A percentile compares a stretch with the other conserved stretches of the same genome.
These are phyloP conservation scores for Eubasilissa splendida DNA, from an alignment of 2,888 invertebrate genomes.

Conservation along the genomic window DNA sequence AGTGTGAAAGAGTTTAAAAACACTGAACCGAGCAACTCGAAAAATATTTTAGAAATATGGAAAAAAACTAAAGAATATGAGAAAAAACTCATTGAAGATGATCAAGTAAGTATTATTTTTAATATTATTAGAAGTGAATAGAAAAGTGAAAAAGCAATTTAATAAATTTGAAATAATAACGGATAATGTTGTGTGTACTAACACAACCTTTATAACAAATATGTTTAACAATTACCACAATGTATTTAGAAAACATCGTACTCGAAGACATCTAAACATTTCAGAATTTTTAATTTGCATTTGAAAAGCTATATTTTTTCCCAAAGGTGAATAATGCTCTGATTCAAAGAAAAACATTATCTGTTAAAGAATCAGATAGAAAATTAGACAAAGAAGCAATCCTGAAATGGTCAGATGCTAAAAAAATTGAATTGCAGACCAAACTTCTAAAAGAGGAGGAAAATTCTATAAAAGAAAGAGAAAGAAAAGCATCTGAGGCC, in stretches of 20 bases:
- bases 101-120: neutral
- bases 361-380: slow-evolving; percentile 3
- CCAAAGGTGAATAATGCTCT: neutral
- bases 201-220: too few species aligned
- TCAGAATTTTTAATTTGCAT: too few species aligned
- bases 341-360: neutral
- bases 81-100: slow-evolving; percentile 12
- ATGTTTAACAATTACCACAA: too few species aligned
- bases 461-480: slow-evolving; percentile 26
- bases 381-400: slow-evolving; percentile 38
- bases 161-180: too few species aligned
- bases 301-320: neutral
- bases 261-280: too few species aligned
- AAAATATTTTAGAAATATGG: slow-evolving; percentile 21
- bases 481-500: slow-evolving; percentile 38
- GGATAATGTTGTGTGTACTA: too few species aligned
- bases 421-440: slow-evolving; percentile 43
- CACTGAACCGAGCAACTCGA: neutral
- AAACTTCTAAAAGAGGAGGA: slow-evolving; percentile 30
- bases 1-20: slow-evolving; percentile 21
- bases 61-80: slow-evolving; percentile 30
- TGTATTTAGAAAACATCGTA: too few species aligned
- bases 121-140: too few species aligned
- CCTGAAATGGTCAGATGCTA: slow-evolving; percentile 44
- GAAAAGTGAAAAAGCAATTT: too few species aligned